Conservation (phyloP, 92 coral and sea anemone species). For the Palythoa grandiflora region DNA sequence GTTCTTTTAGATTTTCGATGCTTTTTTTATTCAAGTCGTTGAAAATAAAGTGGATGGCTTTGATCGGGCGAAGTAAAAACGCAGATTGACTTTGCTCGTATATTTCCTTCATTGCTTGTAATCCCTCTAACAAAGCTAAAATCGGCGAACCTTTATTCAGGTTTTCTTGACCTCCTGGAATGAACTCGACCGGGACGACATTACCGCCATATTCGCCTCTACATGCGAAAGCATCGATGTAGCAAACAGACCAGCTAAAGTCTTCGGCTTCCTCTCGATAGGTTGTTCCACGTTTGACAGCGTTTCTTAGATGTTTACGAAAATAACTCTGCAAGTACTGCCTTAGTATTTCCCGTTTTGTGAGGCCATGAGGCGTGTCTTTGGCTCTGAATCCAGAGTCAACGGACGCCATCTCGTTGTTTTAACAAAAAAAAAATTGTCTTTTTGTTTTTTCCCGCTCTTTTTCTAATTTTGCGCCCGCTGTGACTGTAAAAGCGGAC, state of each 20-base stretch:
- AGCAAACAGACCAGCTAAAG: conserved; percentile 5
- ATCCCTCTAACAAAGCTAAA: conserved; percentile 17
- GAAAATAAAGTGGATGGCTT: conserved; percentile 20
- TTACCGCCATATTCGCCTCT: background rate
- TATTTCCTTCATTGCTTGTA: background rate
- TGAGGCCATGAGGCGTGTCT: conserved; percentile 36
- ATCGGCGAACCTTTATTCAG: conserved; percentile 8
- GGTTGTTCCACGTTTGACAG: background rate
- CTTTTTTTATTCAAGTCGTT: background rate
- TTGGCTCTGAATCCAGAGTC: conserved; percentile 1
- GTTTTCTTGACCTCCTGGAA: background rate
- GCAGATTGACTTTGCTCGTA: no score
- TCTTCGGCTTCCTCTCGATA: background rate
- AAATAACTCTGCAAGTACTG: background rate
- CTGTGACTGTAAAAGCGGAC: background rate
- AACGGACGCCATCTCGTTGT: background rate
- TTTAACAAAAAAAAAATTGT: background rate
- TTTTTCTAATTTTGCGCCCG: background rate
- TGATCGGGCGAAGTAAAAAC: background rate
- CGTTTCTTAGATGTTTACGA: background rate
- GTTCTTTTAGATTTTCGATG: background rate
- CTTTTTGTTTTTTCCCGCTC: background rate
- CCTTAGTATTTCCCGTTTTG: conserved; percentile 18
- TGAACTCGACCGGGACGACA: no score
- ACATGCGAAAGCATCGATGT: conserved; percentile 33